A percentile compares a stretch with the other conserved stretches of the same genome.
These are phyloP conservation scores for Hestina assimilis DNA, from an alignment of 1,140 invertebrate genomes.

Conservation along the genomic window DNA sequence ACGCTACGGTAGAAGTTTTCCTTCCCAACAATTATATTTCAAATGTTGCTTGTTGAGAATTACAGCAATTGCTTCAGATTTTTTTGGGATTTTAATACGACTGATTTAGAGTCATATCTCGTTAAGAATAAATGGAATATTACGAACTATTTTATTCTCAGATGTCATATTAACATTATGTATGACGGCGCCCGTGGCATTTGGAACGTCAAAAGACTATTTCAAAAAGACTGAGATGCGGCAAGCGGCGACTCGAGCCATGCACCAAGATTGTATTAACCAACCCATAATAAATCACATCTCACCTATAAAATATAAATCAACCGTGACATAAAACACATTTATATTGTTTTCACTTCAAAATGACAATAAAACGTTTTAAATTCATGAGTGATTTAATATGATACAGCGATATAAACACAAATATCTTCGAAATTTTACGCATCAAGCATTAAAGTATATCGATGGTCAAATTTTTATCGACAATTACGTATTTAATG, in stretches of 20 bases:
- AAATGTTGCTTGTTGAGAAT: not conserved
- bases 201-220: slow-evolving; percentile 33
- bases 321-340: slow-evolving; percentile 69
- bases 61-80: not conserved
- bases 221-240: slow-evolving; percentile 37
- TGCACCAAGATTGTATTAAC: slow-evolving; percentile 58
- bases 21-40: too few species aligned
- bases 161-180: slow-evolving; percentile 44
- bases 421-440: slow-evolving; percentile 48
- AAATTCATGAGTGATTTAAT: slow-evolving; percentile 74
- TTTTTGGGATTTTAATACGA: slow-evolving; percentile 9
- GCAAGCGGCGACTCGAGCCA: slow-evolving; percentile 22
- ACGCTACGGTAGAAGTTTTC: too few species aligned
- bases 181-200: slow-evolving; percentile 45
- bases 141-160: slow-evolving; percentile 37
- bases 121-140: slow-evolving; percentile 31
- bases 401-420: slow-evolving; percentile 49
- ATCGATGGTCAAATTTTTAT: slow-evolving; percentile 52
- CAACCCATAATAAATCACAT: slow-evolving; percentile 67
- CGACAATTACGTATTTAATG: slow-evolving; percentile 43
- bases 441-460: slow-evolving; percentile 43
- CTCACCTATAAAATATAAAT: slow-evolving; percentile 75
- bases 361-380: slow-evolving; percentile 74
- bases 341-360: slow-evolving; percentile 76
- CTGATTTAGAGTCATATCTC: slow-evolving; percentile 25